Base-by-base conservation (phyloP, 2,797 vertebrate species). In the Sebastes taczanowskii region DNA sequence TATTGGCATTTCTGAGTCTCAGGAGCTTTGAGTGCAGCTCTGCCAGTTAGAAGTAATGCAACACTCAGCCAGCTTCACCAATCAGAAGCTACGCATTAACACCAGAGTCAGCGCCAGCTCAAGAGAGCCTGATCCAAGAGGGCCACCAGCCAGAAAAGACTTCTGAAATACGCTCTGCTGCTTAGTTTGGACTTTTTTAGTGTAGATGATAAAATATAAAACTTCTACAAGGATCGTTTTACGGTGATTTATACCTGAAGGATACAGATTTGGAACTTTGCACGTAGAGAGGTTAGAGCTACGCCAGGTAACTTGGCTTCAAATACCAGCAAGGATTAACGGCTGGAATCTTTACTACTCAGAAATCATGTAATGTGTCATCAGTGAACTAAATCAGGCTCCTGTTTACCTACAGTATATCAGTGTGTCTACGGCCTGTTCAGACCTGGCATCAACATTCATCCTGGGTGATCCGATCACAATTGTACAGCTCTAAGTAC, bases 81-180 rank as follows among this genome's bases (percentile, higher is more conserved):
- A 64, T 78, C 86, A 82, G 70, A 89, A 78, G 72, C 74, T 22
- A 66, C 20, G 6, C 81, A 83, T 74, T 77, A 61, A 74, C 74
- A 38, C 67, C 52, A 3, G 59, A 56, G 70, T 11, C 25, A 0
- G 65, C 7, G 85, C 73, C 86, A 84, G 61, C 59, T 42, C 13
- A 2, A 2, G 23, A 46, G 3, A 42, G 42, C 3, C 61, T 1
- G 69, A 77, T 80, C 73, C 73, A 75, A 74, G 20, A 67, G 14
- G 69, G 70, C 73, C 34, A 10, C 11, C 11, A 25, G 77, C 79
- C 86, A 82, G 69, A 22, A 7, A 10, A 70, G 63, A 38, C 72
- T 63, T 38, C 29, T 66, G 25, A 58, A 53, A 70, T 13, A 64
- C 18, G 64, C 30, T 38, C 38, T 6, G 1, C 58, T 64, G 61